Conservation (phyloP, 2,113 vertebrate genomes). For the Plotosus lineatus region DNA sequence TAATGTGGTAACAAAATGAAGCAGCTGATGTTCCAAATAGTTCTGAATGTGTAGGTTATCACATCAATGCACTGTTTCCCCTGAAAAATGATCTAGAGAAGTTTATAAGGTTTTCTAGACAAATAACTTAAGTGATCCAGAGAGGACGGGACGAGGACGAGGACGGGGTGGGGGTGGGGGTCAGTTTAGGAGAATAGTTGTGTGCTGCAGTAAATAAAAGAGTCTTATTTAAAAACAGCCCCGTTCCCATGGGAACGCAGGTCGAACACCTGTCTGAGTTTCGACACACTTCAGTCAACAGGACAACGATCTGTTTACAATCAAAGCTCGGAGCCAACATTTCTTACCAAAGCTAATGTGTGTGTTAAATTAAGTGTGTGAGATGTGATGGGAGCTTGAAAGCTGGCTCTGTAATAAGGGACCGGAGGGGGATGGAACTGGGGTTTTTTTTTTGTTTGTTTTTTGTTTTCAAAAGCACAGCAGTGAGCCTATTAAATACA, state of each 20-base stretch:
- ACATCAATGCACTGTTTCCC: no score
- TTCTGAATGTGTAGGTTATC: no score
- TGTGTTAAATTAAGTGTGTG: not conserved
- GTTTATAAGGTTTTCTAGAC: no score
- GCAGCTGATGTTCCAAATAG: no score
- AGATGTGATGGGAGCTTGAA: not conserved
- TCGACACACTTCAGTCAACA: constrained; percentile 5
- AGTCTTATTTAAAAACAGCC: not conserved
- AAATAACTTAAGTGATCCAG: no score
- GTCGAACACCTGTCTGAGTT: constrained; percentile 32
- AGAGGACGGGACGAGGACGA: not conserved
- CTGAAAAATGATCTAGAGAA: no score
- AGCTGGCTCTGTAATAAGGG: constrained; percentile 25
- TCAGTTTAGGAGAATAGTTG: not conserved
- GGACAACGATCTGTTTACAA: constrained; percentile 18
- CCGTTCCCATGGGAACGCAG: not conserved
- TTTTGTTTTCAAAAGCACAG: constrained; percentile 34
- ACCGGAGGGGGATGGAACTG: constrained; percentile 33
- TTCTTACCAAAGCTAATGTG: constrained; percentile 41
- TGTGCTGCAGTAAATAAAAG: not conserved
- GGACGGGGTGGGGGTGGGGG: not conserved
- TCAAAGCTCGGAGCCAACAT: constrained; percentile 54
- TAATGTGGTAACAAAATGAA: no score
- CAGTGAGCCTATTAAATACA: constrained; percentile 35
- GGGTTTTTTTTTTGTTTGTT: not conserved